Percentiles rank a stretch among this genome's conserved stretches.
phyloP scores from a whole-genome alignment of 1,140 invertebrate species.

The Tribolium madens region DNA sequence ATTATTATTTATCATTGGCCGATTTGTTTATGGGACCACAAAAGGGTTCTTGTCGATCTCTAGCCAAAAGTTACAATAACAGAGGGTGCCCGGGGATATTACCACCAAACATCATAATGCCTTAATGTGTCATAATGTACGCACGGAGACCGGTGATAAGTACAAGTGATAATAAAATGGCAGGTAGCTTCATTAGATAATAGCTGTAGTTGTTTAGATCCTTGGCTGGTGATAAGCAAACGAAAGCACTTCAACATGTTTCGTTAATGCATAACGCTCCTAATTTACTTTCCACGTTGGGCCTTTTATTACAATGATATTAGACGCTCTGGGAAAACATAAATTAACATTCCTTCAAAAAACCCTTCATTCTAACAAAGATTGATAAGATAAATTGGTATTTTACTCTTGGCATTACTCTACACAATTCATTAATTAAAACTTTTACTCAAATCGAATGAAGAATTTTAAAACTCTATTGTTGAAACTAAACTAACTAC shows the following conservation, averaged over 20 bases:
- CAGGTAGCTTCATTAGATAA: slow-evolving; percentile 43
- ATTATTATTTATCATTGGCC: slow-evolving; percentile 38
- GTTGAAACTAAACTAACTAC: neutral
- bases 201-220: slow-evolving; percentile 38
- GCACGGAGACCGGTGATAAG: slow-evolving; percentile 31
- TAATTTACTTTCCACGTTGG: slow-evolving; percentile 34
- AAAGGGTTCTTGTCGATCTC: slow-evolving; percentile 32
- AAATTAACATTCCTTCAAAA: slow-evolving; percentile 23
- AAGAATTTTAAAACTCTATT: slow-evolving; percentile 7
- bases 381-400: slow-evolving; percentile 8
- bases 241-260: slow-evolving; percentile 38
- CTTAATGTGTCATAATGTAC: slow-evolving; percentile 34
- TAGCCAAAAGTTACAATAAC: slow-evolving; percentile 29
- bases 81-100: slow-evolving; percentile 21
- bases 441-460: neutral
- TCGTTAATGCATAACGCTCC: slow-evolving; percentile 34
- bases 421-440: slow-evolving; percentile 28
- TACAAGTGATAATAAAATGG: slow-evolving; percentile 43
- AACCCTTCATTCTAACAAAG: slow-evolving; percentile 11
- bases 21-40: slow-evolving; percentile 27
- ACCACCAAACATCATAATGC: slow-evolving; percentile 16
- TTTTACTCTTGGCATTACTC: neutral
- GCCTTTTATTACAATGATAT: slow-evolving; percentile 29
- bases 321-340: slow-evolving; percentile 15
- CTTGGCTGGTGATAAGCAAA: slow-evolving; percentile 27